Evolutionary conservation across 2,797 vertebrate genomes (phyloP), one percentile per base, ranked within the genome.

Genomic region (Neopelma chrysocephalum): DNA sequence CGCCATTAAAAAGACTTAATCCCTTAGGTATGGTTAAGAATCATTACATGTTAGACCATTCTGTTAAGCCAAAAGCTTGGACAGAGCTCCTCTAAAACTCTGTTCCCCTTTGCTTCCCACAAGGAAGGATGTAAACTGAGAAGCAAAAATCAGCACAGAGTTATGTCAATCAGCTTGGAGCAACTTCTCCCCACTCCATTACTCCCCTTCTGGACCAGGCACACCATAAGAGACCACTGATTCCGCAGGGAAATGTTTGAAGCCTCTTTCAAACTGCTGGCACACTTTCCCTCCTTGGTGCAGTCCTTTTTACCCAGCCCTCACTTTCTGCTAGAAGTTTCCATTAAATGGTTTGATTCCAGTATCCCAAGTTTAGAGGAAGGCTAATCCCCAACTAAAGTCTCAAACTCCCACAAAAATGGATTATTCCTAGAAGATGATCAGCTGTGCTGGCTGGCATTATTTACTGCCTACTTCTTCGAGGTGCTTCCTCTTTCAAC

Each of bases 231-330:
- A 57, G 42, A 73, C 7, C 26, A 32, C 6, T 29, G 22, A 15
- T 25, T 77, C 45, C 61, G 38, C 38, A 75, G 6, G 17, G 17
- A 2, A 5, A 21, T 5, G 10, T 42, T 13, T 56, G 45, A 75
- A 57, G 16, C 1, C 0, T 16, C 57, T 62, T 73, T 53, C 26
- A 43, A 40, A 43, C 0, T 65, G 32, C 38, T 2, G 4, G 38
- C 32, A n/a, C 7, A 2, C 17, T 3, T 50, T 34, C 22, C 26
- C 31, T 68, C 22, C 31, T 18, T 6, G 4, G 40, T 16, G 11
- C 48, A 26, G 53, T 62, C 36, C 48, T 47, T 65, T 87, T 38
- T 12, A 77, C 29, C 26, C 65, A 78, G 43, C 29, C 29, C 0
- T 77, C 38, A 48, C 40, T 73, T 77, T 34, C 58, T 77, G 18